Evolutionary conservation across 2,797 vertebrate species (phyloP).

Genomic region (Hippopotamyrus pictus): DNA sequence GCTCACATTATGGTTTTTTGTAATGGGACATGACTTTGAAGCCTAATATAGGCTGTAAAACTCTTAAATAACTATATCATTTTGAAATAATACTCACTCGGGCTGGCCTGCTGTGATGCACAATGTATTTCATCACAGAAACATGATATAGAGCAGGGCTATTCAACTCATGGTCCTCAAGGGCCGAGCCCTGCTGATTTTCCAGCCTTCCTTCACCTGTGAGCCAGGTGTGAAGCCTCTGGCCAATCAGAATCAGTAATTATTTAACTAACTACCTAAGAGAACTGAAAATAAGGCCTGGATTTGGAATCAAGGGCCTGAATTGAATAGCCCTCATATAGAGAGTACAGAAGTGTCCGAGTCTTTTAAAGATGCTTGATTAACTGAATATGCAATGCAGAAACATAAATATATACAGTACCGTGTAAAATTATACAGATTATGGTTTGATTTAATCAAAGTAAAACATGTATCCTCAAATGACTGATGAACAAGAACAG

Average conservation of each 20-base stretch:
- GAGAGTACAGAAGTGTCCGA: not conserved
- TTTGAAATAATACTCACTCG: not conserved
- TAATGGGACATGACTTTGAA: not conserved
- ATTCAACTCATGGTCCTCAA: too few species aligned
- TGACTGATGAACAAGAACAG: not conserved
- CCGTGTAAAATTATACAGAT: not conserved
- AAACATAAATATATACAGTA: not conserved
- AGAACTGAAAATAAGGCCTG: too few species aligned
- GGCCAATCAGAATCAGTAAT: too few species aligned
- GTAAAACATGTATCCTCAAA: not conserved
- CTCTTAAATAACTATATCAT: not conserved
- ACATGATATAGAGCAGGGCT: not conserved
- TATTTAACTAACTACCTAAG: too few species aligned
- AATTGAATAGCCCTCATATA: too few species aligned
- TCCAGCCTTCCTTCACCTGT: too few species aligned
- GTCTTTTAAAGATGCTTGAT: not conserved
- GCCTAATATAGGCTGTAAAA: slow-evolving; percentile 22
- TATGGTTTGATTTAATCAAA: not conserved
- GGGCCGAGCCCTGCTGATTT: too few species aligned
- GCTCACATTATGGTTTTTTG: not conserved
- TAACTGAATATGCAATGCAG: not conserved
- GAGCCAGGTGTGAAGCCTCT: too few species aligned
- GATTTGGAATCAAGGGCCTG: too few species aligned
- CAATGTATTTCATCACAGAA: not conserved
- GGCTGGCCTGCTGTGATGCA: not conserved